Evolutionary conservation across 2,113 vertebrate species (phyloP).

Genomic region (Chitala chitala): DNA sequence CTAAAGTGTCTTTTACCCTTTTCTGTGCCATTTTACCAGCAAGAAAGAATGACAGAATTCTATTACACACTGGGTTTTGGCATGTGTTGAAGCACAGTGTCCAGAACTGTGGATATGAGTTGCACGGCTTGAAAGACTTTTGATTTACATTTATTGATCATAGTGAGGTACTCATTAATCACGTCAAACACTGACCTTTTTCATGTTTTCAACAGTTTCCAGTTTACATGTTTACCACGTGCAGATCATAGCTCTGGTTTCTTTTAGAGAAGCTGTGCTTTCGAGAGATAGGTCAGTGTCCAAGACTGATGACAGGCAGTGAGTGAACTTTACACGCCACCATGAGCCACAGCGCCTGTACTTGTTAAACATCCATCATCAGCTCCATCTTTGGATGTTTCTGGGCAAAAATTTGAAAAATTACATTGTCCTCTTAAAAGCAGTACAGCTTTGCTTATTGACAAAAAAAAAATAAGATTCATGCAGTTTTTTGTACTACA

Average conservation of each 20-base stretch:
- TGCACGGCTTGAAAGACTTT: slow-evolving; percentile 38
- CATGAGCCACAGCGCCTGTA: not conserved
- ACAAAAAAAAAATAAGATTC: not conserved
- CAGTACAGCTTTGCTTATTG: not conserved
- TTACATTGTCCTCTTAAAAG: slow-evolving; percentile 16
- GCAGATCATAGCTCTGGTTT: slow-evolving; percentile 9
- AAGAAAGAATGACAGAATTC: slow-evolving; percentile 24
- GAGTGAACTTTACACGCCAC: not conserved
- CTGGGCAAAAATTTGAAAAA: slow-evolving; percentile 22
- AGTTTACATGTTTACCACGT: slow-evolving; percentile 37
- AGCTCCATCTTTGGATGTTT: not conserved
- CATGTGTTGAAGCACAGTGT: slow-evolving; percentile 5
- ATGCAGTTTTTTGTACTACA: not conserved
- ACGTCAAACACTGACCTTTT: slow-evolving; percentile 40
- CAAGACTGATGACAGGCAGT: not conserved
- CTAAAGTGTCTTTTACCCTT: not conserved
- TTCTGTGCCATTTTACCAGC: slow-evolving; percentile 11
- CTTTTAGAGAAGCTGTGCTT: not conserved
- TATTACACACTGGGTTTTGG: not conserved
- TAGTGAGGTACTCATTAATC: slow-evolving; percentile 50
- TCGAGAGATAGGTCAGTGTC: not conserved
- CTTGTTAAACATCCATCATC: slow-evolving; percentile 24
- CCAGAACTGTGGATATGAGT: slow-evolving; percentile 21
- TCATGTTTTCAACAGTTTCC: slow-evolving; percentile 30
- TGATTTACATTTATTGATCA: slow-evolving; percentile 62